A percentile compares a stretch with the other conserved stretches of the same genome.
Evolutionary conservation across 2,888 invertebrate genomes (phyloP).

Genomic region (Eueremaeus valkanovi): DNA sequence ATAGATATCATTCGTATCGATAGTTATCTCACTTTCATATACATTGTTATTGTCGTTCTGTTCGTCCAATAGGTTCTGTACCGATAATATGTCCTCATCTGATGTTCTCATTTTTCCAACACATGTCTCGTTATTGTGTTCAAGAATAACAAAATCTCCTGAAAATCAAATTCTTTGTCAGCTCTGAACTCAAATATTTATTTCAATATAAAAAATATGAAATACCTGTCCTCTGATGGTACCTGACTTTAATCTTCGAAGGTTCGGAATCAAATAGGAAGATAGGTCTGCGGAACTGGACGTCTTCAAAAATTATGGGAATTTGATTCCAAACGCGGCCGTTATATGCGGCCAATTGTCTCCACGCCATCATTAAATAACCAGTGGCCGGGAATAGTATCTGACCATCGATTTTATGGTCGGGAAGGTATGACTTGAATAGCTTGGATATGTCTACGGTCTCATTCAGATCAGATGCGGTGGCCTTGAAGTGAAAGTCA

Average conservation of each 20-base stretch:
- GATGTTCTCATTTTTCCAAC: slow-evolving; percentile 50
- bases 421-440: slow-evolving; percentile 61
- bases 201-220: too few species aligned
- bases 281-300: slow-evolving; percentile 34
- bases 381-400: slow-evolving; percentile 57
- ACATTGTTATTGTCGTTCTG: slow-evolving; percentile 41
- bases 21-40: slow-evolving; percentile 20
- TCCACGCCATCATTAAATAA: slow-evolving; percentile 68
- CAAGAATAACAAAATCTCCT: slow-evolving; percentile 54
- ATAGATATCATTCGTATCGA: slow-evolving; percentile 65
- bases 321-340: slow-evolving; percentile 11
- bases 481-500: slow-evolving; percentile 42
- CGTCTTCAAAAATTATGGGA: slow-evolving; percentile 37
- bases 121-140: slow-evolving; percentile 51
- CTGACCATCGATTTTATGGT: slow-evolving; percentile 61
- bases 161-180: slow-evolving; percentile 48
- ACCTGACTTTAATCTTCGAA: slow-evolving; percentile 32
- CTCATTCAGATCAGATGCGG: slow-evolving; percentile 61
- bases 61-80: slow-evolving; percentile 10
- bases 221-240: slow-evolving; percentile 52
- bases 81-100: slow-evolving; percentile 35
- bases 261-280: slow-evolving; percentile 27
- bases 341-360: slow-evolving; percentile 59
- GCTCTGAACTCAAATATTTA: too few species aligned
- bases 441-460: slow-evolving; percentile 60